Evolutionary conservation across 2,113 vertebrate species (phyloP), one percentile per base, ranked within the genome.

Genomic region (Hipposideros armiger): DNA sequence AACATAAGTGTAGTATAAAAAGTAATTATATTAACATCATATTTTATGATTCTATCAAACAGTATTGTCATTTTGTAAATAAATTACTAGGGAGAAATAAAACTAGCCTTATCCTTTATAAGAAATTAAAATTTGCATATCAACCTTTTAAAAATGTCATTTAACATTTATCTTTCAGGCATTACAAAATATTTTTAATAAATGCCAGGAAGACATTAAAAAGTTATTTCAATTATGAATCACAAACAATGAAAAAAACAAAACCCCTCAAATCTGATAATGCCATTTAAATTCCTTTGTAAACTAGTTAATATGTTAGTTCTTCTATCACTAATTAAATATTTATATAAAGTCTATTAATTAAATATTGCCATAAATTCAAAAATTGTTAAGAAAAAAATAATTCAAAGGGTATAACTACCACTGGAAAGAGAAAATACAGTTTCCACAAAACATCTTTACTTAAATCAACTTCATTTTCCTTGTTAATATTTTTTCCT

Each of bases 231-330:
- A 93, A 70, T 62, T 77, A 73, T 40, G 16, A 93, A 40, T 64
- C 90, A 95, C 4, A 88, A 94, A 90, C 22, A 32, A 74, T 70
- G 73, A 87, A 95, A 80, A 87, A 95, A 80, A 7, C 28, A 87
- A 90, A 95, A 70, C 58, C 4, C n/a, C 30, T 89, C 42, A 88
- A 73, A 70, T 42, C 11, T 74, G 52, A 54, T 47, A 67, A 74
- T 54, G 94, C 20, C 10, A 17, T 64, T 81, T 69, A 22, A 91
- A 81, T 74, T 87, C 13, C 20, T 87, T n/a, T 81, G 22, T 56
- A 66, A 95, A 66, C 36, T 50, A 74, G n/a, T 50, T 84, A 70
- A 70, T 67, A n/a, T 45, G 14, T 40, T 94, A 81, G 11, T 70
- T 89, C 17, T 64, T 82, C 32, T 47, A 45, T 7, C 24, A 64